Evolutionary conservation across 1,140 invertebrate genomes (phyloP).

Genomic region (Drosophila arizonae): DNA sequence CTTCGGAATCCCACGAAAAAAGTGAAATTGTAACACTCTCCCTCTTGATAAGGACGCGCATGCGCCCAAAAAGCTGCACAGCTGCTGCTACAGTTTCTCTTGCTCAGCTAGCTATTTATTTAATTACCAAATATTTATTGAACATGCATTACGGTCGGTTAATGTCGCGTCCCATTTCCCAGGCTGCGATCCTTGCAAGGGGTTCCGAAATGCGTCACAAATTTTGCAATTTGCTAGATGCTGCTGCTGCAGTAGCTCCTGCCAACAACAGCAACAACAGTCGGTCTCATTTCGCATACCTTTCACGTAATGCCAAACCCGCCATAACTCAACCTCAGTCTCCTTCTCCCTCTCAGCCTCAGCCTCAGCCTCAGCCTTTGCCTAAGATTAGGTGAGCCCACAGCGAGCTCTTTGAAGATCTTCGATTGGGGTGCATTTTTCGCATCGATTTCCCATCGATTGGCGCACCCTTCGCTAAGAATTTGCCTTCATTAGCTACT

Average conservation of each 20-base stretch:
- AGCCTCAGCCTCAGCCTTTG: constrained; percentile 12
- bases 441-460: constrained; percentile 66
- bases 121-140: constrained; percentile 81
- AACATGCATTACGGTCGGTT: constrained; percentile 76
- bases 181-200: constrained; percentile 20
- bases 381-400: constrained; percentile 45
- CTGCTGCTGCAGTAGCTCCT: constrained; percentile 13
- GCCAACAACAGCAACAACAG: constrained; percentile 11
- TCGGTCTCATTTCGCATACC: constrained; percentile 52
- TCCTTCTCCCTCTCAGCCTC: background rate
- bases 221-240: constrained; percentile 73
- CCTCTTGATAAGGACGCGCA: constrained; percentile 27
- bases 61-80: constrained; percentile 65
- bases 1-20: constrained; percentile 64
- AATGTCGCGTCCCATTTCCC: constrained; percentile 58
- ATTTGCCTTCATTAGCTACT: constrained; percentile 34
- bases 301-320: constrained; percentile 31
- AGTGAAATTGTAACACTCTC: constrained; percentile 71
- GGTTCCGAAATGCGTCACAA: constrained; percentile 56
- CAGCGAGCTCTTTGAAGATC: constrained; percentile 30
- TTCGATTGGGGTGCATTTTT: constrained; percentile 36
- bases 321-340: constrained; percentile 36
- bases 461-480: constrained; percentile 50
- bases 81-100: constrained; percentile 56
- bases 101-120: constrained; percentile 60